phyloP scores from a whole-genome alignment of 1,140 invertebrate genomes.

The Drosophila pallidifrons region DNA sequence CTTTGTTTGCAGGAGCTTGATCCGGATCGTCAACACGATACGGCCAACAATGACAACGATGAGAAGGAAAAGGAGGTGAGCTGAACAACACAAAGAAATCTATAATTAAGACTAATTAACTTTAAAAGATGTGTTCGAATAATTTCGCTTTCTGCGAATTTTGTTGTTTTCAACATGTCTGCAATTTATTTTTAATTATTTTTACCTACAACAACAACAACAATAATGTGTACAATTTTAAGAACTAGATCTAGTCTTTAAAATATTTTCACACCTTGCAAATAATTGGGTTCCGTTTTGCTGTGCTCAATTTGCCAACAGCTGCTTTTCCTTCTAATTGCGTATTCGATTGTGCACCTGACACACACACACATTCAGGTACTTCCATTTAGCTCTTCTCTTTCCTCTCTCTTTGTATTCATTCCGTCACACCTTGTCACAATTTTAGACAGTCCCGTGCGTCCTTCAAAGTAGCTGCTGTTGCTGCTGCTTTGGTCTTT shows the following conservation, averaged over 20 bases:
- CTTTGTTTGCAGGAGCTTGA: constrained; percentile 85
- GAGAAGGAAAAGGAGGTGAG: constrained; percentile 85
- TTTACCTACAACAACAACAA: constrained; percentile 52
- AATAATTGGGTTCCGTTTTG: constrained; percentile 46
- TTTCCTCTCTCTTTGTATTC: not conserved
- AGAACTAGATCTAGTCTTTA: constrained; percentile 28
- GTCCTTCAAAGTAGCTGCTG: constrained; percentile 75
- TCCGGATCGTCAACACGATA: constrained; percentile 86
- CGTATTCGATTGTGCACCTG: constrained; percentile 48
- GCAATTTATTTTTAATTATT: constrained; percentile 43
- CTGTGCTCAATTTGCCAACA: constrained; percentile 15
- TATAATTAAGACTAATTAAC: not conserved
- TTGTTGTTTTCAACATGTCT: constrained; percentile 24
- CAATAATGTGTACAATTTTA: constrained; percentile 2
- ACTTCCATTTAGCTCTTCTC: not conserved
- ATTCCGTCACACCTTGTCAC: constrained; percentile 72
- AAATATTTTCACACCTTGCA: constrained; percentile 61
- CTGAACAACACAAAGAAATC: not conserved
- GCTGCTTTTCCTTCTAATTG: constrained; percentile 37
- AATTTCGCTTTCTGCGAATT: constrained; percentile 21
- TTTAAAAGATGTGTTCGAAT: constrained; percentile 2
- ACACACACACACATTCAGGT: not conserved
- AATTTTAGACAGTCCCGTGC: constrained; percentile 56
- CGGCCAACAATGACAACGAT: constrained; percentile 86
- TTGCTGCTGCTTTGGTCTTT: not conserved